phyloP scores from a whole-genome alignment of 2,888 invertebrate species.

The Aethes cnicana region DNA sequence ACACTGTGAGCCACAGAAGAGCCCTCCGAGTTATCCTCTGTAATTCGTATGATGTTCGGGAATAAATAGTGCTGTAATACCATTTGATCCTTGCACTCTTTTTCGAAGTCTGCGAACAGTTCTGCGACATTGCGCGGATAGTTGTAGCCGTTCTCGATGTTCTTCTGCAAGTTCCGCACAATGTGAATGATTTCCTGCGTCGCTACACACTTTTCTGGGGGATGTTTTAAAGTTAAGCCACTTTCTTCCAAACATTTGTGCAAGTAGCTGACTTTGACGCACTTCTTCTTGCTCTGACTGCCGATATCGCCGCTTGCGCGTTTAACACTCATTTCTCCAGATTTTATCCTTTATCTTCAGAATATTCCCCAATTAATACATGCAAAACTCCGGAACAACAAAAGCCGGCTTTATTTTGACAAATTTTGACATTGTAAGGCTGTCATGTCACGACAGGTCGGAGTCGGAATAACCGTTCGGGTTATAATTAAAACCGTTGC shows the following conservation, averaged over 20 bases:
- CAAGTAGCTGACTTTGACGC: slow-evolving; percentile 46
- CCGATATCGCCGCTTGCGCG: slow-evolving; percentile 32
- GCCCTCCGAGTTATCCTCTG: slow-evolving; percentile 54
- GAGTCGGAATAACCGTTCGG: background rate
- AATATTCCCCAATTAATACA: no score
- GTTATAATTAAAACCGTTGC: no score
- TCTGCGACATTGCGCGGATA: slow-evolving; percentile 81
- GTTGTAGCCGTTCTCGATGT: slow-evolving; percentile 64
- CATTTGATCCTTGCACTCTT: slow-evolving; percentile 50
- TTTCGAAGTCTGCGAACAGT: slow-evolving; percentile 74
- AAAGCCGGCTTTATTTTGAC: slow-evolving; percentile 11
- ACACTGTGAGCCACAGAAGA: slow-evolving; percentile 79
- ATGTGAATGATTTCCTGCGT: slow-evolving; percentile 72
- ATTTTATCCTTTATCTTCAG: background rate
- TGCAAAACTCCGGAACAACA: background rate
- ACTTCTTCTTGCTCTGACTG: slow-evolving; percentile 52
- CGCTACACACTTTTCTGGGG: slow-evolving; percentile 59
- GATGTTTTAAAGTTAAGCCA: slow-evolving; percentile 56
- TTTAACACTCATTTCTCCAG: slow-evolving; percentile 30
- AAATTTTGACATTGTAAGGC: background rate
- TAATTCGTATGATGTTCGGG: slow-evolving; percentile 60
- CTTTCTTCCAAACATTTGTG: slow-evolving; percentile 55
- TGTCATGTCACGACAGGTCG: background rate
- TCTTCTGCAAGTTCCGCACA: slow-evolving; percentile 71
- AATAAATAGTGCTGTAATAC: slow-evolving; percentile 61